Percentiles rank a stretch among this genome's conserved stretches.
Evolutionary conservation across 2,113 vertebrate species (phyloP).

Genomic region (Fulica atra): DNA sequence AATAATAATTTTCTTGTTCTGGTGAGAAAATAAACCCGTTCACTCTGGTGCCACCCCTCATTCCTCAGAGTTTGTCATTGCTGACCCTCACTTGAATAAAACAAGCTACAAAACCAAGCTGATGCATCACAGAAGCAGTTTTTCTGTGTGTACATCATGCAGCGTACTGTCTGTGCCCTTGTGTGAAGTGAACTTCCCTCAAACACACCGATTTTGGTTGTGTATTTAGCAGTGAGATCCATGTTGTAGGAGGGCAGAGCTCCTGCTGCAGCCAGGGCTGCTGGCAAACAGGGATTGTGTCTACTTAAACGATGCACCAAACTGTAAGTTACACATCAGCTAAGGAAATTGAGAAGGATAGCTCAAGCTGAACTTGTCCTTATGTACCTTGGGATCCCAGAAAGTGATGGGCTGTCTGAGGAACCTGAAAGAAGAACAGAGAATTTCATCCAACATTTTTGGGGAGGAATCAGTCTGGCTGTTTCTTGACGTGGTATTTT

Average conservation of each 20-base stretch:
- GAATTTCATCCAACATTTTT: neutral
- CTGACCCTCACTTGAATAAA: neutral
- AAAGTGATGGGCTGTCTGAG: neutral
- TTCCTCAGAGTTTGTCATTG: neutral
- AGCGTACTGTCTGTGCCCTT: neutral
- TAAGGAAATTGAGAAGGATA: neutral
- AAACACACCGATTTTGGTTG: neutral
- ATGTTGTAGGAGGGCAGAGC: neutral
- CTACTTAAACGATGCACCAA: neutral
- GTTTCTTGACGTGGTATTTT: neutral
- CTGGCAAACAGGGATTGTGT: neutral
- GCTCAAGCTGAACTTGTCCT: neutral
- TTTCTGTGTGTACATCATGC: neutral
- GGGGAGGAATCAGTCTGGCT: neutral
- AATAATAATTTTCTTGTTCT: neutral
- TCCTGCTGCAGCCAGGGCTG: neutral
- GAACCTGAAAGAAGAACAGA: neutral
- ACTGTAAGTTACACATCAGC: neutral
- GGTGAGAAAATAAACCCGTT: neutral
- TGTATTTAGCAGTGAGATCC: neutral
- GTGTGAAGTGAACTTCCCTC: neutral
- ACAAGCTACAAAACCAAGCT: neutral
- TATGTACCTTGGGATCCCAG: neutral
- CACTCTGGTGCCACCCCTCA: neutral
- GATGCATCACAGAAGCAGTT: neutral